Percentiles rank a stretch among this genome's conserved stretches.
Conservation (phyloP, 2,888 invertebrate genomes). For the Drosophila percnosoma region DNA sequence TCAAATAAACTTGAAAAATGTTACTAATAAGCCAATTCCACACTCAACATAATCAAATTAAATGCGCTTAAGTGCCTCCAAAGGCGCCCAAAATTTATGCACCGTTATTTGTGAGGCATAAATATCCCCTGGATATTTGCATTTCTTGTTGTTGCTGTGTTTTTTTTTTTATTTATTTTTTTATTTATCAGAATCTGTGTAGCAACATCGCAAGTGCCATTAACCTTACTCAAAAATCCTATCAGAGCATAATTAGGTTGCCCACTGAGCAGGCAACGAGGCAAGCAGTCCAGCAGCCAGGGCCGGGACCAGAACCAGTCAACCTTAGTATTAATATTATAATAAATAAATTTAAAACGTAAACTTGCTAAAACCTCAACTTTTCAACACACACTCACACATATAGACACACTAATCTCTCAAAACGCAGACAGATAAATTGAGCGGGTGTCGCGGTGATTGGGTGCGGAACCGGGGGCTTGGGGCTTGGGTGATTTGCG, state of each 20-base stretch:
- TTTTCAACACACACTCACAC: conserved; percentile 36
- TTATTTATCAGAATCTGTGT: conserved; percentile 10
- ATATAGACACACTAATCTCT: conserved; percentile 28
- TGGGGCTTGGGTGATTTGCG: conserved; percentile 28
- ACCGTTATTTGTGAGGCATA: conserved; percentile 24
- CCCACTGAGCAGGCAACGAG: conserved; percentile 42
- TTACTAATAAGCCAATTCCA: conserved; percentile 48
- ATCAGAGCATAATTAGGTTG: conserved; percentile 74
- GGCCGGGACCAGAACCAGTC: conserved; percentile 15
- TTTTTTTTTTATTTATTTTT: conserved; percentile 7
- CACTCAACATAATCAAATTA: conserved; percentile 54
- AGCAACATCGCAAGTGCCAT: conserved; percentile 32
- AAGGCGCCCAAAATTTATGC: conserved; percentile 38
- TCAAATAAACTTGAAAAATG: conserved; percentile 47
- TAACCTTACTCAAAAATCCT: conserved; percentile 71
- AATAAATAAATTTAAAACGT: conserved; percentile 71
- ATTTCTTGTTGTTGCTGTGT: background rate
- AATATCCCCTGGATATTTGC: conserved; percentile 19
- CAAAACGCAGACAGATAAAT: conserved; percentile 24
- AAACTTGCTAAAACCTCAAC: conserved; percentile 64
- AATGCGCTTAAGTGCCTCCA: conserved; percentile 18
- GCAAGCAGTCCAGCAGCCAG: conserved; percentile 8
- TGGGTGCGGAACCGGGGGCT: background rate
- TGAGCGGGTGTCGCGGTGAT: conserved; percentile 3
- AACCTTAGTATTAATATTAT: conserved; percentile 74